A percentile compares a stretch with the other conserved stretches of the same genome.
Evolutionary conservation across 2,888 invertebrate genomes (phyloP).

Genomic region (Phytoseiulus persimilis): DNA sequence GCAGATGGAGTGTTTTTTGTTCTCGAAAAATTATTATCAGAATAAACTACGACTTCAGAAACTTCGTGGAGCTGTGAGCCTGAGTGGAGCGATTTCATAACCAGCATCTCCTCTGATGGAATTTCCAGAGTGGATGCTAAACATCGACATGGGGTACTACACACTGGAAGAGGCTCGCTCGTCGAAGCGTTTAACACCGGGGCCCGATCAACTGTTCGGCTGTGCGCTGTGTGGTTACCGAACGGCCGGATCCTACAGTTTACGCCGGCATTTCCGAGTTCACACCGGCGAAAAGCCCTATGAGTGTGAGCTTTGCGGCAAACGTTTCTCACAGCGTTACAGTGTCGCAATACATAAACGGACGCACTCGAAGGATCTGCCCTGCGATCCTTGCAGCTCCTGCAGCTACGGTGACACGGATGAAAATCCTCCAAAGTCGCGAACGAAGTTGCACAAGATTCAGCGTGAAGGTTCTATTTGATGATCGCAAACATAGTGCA

Average conservation of each 20-base stretch:
- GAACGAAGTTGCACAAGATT: not conserved
- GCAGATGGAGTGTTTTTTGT: no score
- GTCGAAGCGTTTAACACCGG: not conserved
- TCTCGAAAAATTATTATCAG: no score
- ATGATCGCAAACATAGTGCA: not conserved
- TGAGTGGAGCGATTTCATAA: not conserved
- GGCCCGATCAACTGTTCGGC: constrained; percentile 31
- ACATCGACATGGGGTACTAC: constrained; percentile 17
- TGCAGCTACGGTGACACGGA: not conserved
- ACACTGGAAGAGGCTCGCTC: constrained; percentile 20
- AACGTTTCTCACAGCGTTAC: constrained; percentile 29
- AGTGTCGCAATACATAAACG: constrained; percentile 27
- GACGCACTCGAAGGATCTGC: constrained; percentile 7
- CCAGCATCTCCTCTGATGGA: not conserved
- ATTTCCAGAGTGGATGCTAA: not conserved
- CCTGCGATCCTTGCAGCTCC: not conserved
- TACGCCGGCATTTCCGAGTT: constrained; percentile 32
- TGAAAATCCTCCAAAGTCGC: not conserved
- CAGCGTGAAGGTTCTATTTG: not conserved
- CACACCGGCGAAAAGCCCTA: constrained; percentile 33
- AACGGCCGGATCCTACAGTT: constrained; percentile 21
- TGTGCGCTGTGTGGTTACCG: constrained; percentile 21
- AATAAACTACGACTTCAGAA: no score
- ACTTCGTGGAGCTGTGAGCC: no score
- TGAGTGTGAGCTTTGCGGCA: constrained; percentile 21